Evolutionary conservation across 2,797 vertebrate species (phyloP).

Genomic region (Liparis tanakae): DNA sequence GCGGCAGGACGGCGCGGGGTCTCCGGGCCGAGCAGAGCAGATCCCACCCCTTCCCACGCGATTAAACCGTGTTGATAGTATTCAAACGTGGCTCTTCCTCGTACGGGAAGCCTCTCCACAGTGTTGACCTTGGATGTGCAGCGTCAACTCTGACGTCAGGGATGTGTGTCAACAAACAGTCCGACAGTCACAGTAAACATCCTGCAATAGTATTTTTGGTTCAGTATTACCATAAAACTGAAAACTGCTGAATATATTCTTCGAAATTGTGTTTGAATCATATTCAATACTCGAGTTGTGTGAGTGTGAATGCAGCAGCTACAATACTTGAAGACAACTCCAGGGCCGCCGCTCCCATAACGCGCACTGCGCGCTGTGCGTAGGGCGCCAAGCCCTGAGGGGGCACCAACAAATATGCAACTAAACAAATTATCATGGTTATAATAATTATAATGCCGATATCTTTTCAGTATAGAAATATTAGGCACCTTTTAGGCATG

Average conservation of each 20-base stretch:
- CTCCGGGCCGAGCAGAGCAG: no score
- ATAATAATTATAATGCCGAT: no score
- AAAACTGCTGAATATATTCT: no score
- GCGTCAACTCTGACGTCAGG: background rate
- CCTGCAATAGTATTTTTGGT: background rate
- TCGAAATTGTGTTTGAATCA: background rate
- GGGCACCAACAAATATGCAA: no score
- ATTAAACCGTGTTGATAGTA: fast-evolving
- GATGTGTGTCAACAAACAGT: background rate
- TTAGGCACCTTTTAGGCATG: no score
- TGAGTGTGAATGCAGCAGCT: background rate
- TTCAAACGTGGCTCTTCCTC: fast-evolving
- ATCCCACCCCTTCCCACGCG: background rate
- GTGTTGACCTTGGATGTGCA: background rate
- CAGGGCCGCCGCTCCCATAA: no score
- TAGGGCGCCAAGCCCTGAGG: no score
- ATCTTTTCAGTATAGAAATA: no score
- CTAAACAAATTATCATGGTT: no score
- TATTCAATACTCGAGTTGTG: background rate
- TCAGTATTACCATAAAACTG: background rate
- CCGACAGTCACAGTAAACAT: background rate
- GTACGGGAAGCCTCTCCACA: fast-evolving
- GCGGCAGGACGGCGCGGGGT: background rate
- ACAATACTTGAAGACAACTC: background rate
- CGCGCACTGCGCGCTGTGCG: no score